Conservation (phyloP, 2,888 invertebrate genomes). For the Artemia sinica region DNA sequence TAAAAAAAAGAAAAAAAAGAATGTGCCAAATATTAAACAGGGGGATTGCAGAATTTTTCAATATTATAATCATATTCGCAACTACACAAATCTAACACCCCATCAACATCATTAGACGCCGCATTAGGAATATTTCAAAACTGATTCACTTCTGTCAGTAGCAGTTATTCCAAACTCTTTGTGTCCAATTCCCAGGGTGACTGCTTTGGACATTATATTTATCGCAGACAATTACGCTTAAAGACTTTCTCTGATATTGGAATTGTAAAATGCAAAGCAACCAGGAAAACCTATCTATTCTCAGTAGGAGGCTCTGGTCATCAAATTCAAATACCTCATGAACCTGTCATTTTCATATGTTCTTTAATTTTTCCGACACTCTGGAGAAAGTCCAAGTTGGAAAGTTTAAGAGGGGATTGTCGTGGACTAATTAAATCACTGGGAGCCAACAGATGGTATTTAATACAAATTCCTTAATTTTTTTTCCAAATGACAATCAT, state of each 20-base stretch:
- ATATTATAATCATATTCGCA: no score
- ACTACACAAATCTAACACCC: background rate
- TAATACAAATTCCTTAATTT: no score
- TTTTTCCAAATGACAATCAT: no score
- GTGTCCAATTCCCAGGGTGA: conserved; percentile 3
- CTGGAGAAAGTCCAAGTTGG: conserved; percentile 3
- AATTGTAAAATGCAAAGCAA: conserved; percentile 11
- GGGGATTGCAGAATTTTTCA: no score
- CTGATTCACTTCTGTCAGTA: background rate
- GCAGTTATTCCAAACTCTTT: conserved; percentile 6
- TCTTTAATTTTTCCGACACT: conserved; percentile 3
- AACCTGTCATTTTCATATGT: conserved; percentile 5
- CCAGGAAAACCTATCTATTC: conserved; percentile 6
- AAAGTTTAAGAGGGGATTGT: background rate
- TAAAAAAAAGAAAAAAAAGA: no score
- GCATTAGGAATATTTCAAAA: conserved; percentile 3
- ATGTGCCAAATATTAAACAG: no score
- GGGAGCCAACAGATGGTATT: no score
- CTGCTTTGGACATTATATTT: conserved; percentile 13
- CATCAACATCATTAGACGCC: conserved; percentile 1
- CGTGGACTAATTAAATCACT: no score
- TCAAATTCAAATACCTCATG: conserved; percentile 13
- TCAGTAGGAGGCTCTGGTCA: conserved; percentile 10
- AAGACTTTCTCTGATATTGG: background rate
- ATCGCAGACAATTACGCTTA: conserved; percentile 11